Evolutionary conservation across 1,140 invertebrate species (phyloP), one percentile per base, ranked within the genome.

Genomic region (Ruditapes philippinarum): DNA sequence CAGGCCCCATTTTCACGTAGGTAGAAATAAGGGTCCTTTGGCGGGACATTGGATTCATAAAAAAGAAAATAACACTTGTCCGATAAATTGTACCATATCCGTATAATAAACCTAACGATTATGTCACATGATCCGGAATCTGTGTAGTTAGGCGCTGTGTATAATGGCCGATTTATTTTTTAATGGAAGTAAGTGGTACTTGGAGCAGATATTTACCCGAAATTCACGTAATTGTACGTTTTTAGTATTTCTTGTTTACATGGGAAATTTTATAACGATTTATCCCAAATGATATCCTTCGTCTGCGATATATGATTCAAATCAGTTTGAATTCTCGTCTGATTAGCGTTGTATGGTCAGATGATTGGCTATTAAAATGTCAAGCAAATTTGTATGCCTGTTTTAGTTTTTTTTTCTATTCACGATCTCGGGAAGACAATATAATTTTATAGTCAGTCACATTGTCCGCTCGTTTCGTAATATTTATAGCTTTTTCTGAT

Each of bases 51-150:
- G 17, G n/a, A n/a, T n/a, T n/a, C n/a, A n/a, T n/a, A 22, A 49
- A 17, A 49, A n/a, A 4, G 4, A 82, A 62, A 68, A 45, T 31
- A 70, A 49, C 36, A 51, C 45, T 17, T 68, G 42, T 36, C 45
- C 81, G 28, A 83, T 11, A 70, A 70, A 68, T 31, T 45, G 14
- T 49, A 51, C 45, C 31, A 62, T 42, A 79, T 88, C 85, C 85
- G 74, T 74, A 25, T 22, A 80, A n/a, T n/a, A n/a, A n/a, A 79
- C 60, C 40, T 40, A 31, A 33, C 45, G 31, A 88, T 88, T 88
- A 88, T 88, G 85, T 80, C 74, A 88, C 76, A 54, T 80, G 85
- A 88, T 88, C 62, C 38, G 25, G 1, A 40, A 51, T 83, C 81
- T 22, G 70, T 60, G 62, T 83, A 42, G 45, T 68, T 36, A 33